Evolutionary conservation across 2,113 vertebrate species (phyloP), one percentile per base, ranked within the genome.

Genomic region (Poeciliopsis prolifica): DNA sequence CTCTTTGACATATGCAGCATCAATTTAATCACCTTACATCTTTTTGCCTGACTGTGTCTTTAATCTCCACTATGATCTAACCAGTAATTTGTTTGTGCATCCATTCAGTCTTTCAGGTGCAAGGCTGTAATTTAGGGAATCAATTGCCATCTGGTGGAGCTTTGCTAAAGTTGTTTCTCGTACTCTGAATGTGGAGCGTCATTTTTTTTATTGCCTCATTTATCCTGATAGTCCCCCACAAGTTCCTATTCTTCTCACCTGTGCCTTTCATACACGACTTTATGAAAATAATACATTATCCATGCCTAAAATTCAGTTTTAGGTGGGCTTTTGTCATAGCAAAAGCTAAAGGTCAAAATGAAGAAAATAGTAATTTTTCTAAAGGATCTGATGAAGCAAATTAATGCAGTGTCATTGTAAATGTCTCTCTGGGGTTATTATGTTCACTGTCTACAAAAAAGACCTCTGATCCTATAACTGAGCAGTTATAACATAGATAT

Each of bases 101-200:
- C 84, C 82, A 51, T 86, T 81, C 64, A 72, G 58, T 68, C 65
- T 80, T 74, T 87, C 65, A 60, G 60, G 82, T 82, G 40, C 65
- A 75, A 48, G 33, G 72, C 40, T 90, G 78, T 87, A 83, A 88
- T 90, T 89, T 89, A 84, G 82, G 72, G 62, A 87, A 90, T 89
- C 86, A 75, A 87, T 91, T 75, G 63, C 2, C 1, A 72, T 63
- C 67, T 85, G 77, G 85, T 89, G 86, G 74, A 68, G 54, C 74
- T 48, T 67, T 76, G 35, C 75, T 85, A 78, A 88, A 81, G 58
- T 77, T 64, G 60, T 31, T 28, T 61, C 37, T 5, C 40, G 33
- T 88, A 31, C 26, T 78, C 61, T 72, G 69, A 48, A 70, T 74
- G 48, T 75, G 72, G 70, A 78, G 69, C 58, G 69, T 51, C 68